These are phyloP conservation scores for Etheostoma spectabile DNA, from an alignment of 2,113 vertebrate genomes.

Conservation along the genomic window DNA sequence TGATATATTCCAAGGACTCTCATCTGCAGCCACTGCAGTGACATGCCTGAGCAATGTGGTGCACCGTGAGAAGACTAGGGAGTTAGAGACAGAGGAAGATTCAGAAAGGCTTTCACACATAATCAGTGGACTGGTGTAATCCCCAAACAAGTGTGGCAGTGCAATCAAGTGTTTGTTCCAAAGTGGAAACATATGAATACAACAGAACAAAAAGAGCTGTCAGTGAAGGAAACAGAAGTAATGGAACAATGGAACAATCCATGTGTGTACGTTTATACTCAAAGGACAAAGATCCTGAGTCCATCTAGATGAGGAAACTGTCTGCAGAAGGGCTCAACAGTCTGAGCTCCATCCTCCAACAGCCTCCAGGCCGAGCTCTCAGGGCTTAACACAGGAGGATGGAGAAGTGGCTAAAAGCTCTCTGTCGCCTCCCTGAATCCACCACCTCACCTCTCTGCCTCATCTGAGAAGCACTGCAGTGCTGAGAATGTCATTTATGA, in stretches of 20 bases:
- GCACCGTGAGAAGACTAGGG: not conserved
- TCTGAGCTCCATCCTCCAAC: conserved; percentile 43
- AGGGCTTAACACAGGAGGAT: conserved; percentile 54
- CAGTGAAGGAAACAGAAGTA: conserved; percentile 16
- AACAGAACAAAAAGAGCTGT: conserved; percentile 12
- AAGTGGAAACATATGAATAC: conserved; percentile 11
- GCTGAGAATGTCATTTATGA: conserved; percentile 37
- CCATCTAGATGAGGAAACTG: conserved; percentile 31
- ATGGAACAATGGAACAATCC: conserved; percentile 25
- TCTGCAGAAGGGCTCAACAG: conserved; percentile 48
- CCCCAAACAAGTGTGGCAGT: conserved; percentile 46
- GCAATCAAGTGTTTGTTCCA: conserved; percentile 48
- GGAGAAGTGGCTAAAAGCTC: conserved; percentile 57
- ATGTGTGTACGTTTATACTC: conserved; percentile 15
- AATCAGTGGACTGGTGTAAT: conserved; percentile 60
- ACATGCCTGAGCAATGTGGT: conserved; percentile 23
- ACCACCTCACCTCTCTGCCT: conserved; percentile 17
- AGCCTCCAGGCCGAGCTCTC: conserved; percentile 39
- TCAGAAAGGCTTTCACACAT: conserved; percentile 37
- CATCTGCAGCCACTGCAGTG: conserved; percentile 26
- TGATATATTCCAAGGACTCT: conserved; percentile 22
- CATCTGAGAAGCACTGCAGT: conserved; percentile 8
- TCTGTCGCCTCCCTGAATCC: conserved; percentile 25
- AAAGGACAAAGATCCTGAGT: conserved; percentile 33
- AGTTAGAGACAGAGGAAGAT: conserved; percentile 29